Percentiles rank a stretch among this genome's conserved stretches.
Conservation (phyloP, 2,888 invertebrate species). For the Dasypogon diadema region DNA sequence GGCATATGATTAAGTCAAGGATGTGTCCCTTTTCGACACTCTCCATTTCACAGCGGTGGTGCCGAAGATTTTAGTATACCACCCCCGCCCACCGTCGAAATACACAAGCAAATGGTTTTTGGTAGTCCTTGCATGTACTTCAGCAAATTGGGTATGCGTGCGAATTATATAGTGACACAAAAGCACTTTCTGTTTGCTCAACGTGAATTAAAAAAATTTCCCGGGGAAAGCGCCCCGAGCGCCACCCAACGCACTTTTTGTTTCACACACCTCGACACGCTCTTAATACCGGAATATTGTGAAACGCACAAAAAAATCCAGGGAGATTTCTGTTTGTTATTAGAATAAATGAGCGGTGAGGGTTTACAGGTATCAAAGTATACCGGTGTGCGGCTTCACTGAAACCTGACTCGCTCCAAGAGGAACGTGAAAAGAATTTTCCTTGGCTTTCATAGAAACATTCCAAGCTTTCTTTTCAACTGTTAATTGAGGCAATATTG, state of each 20-base stretch:
- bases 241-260: neutral
- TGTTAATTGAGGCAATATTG: too few species aligned
- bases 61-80: slow-evolving; percentile 22
- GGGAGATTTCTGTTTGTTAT: neutral
- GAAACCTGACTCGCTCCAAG: neutral
- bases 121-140: slow-evolving; percentile 46
- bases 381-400: neutral
- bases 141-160: slow-evolving; percentile 34
- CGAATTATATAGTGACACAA: slow-evolving; percentile 24
- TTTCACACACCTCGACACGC: neutral
- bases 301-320: neutral
- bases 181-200: slow-evolving; percentile 31
- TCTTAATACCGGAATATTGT: neutral
- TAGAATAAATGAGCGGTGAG: neutral
- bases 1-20: slow-evolving; percentile 57
- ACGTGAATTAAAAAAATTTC: slow-evolving; percentile 44
- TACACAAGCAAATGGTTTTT: slow-evolving; percentile 16
- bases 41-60: slow-evolving; percentile 21
- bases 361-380: neutral
- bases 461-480: too few species aligned
- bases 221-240: neutral
- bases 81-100: neutral
- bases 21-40: slow-evolving; percentile 47
- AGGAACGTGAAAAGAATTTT: too few species aligned
- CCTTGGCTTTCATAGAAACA: too few species aligned